Base-by-base conservation (phyloP, 2,797 vertebrate species). In the Neosalanx taihuensis region DNA sequence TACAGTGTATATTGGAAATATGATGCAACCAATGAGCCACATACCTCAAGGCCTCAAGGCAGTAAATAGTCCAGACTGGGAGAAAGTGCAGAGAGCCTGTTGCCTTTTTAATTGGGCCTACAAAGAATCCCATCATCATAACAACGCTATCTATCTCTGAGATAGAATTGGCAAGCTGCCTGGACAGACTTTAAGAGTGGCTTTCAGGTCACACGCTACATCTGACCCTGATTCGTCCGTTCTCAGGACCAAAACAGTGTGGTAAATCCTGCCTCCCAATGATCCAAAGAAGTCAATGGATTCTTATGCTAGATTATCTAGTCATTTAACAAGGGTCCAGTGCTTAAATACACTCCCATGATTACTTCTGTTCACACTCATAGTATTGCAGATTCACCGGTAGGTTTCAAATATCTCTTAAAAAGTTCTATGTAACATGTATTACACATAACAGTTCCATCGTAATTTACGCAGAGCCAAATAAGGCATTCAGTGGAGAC, bases 111-210 rank as follows among this genome's bases (percentile, higher is more conserved):
- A 0, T 12, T 4, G 18, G 41, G 35, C 41, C 33, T 64, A 64
- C 10, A 64, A 64, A 20, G 18, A 64, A 64, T 37, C 63, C n/a
- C 20, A 41, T 18, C 37, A 33, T 64, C 35, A 66, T 51, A 26
- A 66, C 64, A 51, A 66, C 13, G 17, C 23, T 51, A 37, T 65
- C 26, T 30, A 66, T 51, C 23, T 15, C 23, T 51, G 41, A 12
- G 20, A 7, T 49, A 17, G 12, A 6, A 10, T 26, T 51, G 64
- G 41, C 64, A 66, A 41, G 26, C 64, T 46, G 64, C 37, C 64
- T 4, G 13, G 23, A 41, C 5, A 65, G 23, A 66, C 64, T 12
- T 66, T 5, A 15, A 30, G 46, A 66, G 64, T 12, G 13, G 46
- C 64, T 23, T 41, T 1, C 20, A 12, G 37, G 37, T 66, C 64